A percentile compares a stretch with the other conserved stretches of the same genome.
Evolutionary conservation across 2,888 invertebrate species (phyloP).

Genomic region (Uloborus plumipes): DNA sequence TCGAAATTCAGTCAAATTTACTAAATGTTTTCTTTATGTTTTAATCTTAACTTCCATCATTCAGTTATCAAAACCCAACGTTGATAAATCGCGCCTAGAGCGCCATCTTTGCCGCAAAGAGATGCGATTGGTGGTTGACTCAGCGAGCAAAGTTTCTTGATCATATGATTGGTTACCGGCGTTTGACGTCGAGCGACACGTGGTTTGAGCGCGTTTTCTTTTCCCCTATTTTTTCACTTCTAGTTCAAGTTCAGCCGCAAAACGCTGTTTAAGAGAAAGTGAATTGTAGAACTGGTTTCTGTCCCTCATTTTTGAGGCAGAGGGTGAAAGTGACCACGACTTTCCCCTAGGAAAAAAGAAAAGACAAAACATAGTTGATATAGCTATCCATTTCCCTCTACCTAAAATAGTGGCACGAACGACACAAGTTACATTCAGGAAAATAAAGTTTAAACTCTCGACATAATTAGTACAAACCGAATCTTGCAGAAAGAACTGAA

Average conservation of each 20-base stretch:
- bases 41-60: slow-evolving; percentile 40
- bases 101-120: slow-evolving; percentile 52
- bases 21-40: slow-evolving; percentile 22
- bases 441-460: too few relatives aligned
- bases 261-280: slow-evolving; percentile 28
- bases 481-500: too few relatives aligned
- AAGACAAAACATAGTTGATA: too few relatives aligned
- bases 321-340: slow-evolving; percentile 21
- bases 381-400: too few relatives aligned
- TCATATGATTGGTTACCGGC: slow-evolving; percentile 32
- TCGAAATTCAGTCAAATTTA: slow-evolving; percentile 25
- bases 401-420: too few relatives aligned
- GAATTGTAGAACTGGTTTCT: slow-evolving; percentile 33
- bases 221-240: slow-evolving; percentile 12
- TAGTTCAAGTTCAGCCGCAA: slow-evolving; percentile 51
- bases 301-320: slow-evolving; percentile 10
- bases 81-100: slow-evolving; percentile 60
- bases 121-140: slow-evolving; percentile 35
- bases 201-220: slow-evolving; percentile 12
- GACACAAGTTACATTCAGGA: too few relatives aligned
- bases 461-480: too few relatives aligned
- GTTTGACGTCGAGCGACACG: slow-evolving; percentile 36
- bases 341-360: neutral
- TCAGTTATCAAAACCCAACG: slow-evolving; percentile 51
- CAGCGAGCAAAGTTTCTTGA: neutral